Conservation (phyloP, 1,140 invertebrate genomes). For the Drosophila littoralis region DNA sequence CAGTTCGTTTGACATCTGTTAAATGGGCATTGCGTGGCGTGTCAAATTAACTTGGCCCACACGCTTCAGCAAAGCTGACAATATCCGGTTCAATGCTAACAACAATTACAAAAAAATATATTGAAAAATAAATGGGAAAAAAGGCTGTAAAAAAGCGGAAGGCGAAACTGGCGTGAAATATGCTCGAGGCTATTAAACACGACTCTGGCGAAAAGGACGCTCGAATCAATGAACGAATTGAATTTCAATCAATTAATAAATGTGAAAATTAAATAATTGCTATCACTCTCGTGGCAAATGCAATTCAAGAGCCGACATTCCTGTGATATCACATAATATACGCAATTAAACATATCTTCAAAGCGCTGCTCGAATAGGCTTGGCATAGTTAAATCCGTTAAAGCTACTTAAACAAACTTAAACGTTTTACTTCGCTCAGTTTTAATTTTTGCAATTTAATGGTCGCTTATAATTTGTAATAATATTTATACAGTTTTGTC, state of each 20-base stretch:
- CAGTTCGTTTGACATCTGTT: slow-evolving; percentile 9
- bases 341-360: slow-evolving; percentile 17
- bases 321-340: background rate
- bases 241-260: slow-evolving; percentile 65
- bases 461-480: too few relatives aligned
- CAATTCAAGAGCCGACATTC: slow-evolving; percentile 17
- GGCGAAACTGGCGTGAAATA: slow-evolving; percentile 33
- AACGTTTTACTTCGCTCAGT: too few relatives aligned
- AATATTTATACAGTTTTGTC: too few relatives aligned
- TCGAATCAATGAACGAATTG: slow-evolving; percentile 24
- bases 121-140: slow-evolving; percentile 12
- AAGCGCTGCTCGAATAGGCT: background rate
- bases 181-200: slow-evolving; percentile 52
- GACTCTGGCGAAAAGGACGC: slow-evolving; percentile 18
- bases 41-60: slow-evolving; percentile 45
- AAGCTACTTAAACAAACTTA: too few relatives aligned
- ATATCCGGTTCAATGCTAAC: slow-evolving; percentile 51
- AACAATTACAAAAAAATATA: slow-evolving; percentile 3
- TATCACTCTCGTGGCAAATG: slow-evolving; percentile 40
- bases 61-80: slow-evolving; percentile 21
- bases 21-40: background rate
- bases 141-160: background rate
- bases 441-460: too few relatives aligned
- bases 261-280: slow-evolving; percentile 58
- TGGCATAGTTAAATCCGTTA: background rate